Evolutionary conservation across 1,140 invertebrate species (phyloP).

Genomic region (Linepithema humile): DNA sequence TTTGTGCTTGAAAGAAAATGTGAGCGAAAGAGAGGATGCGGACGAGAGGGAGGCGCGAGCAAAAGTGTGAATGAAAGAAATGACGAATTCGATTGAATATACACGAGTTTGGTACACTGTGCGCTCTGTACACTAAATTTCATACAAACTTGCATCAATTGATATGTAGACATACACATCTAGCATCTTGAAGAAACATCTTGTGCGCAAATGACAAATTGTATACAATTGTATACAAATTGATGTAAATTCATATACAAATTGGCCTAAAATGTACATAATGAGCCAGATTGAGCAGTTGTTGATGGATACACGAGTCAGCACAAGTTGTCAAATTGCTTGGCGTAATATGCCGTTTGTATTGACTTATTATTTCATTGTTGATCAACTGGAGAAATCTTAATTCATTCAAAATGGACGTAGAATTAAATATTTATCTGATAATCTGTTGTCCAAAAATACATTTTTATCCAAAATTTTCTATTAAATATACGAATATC

Average conservation of each 20-base stretch:
- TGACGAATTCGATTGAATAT: constrained; percentile 38
- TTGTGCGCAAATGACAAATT: too few relatives aligned
- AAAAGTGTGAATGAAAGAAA: constrained; percentile 32
- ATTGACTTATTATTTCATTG: not conserved
- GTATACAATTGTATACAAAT: not conserved
- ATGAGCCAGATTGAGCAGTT: not conserved
- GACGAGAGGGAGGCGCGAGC: constrained; percentile 10
- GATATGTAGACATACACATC: not conserved
- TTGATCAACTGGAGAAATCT: not conserved
- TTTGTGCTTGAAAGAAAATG: constrained; percentile 67
- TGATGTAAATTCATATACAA: not conserved
- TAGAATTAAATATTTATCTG: not conserved
- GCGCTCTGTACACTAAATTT: constrained; percentile 10
- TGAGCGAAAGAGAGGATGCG: not conserved
- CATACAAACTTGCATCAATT: not conserved
- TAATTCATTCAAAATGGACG: not conserved
- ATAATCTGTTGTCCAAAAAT: not conserved
- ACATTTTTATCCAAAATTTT: not conserved
- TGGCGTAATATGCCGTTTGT: not conserved
- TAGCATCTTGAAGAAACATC: too few relatives aligned
- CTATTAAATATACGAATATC: not conserved
- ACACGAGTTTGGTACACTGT: not conserved
- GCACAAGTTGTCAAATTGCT: not conserved
- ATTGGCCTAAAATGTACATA: not conserved
- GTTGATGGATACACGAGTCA: not conserved